Evolutionary conservation across 2,113 vertebrate genomes (phyloP), one percentile per base, ranked within the genome.

Genomic region (Epinephelus lanceolatus): DNA sequence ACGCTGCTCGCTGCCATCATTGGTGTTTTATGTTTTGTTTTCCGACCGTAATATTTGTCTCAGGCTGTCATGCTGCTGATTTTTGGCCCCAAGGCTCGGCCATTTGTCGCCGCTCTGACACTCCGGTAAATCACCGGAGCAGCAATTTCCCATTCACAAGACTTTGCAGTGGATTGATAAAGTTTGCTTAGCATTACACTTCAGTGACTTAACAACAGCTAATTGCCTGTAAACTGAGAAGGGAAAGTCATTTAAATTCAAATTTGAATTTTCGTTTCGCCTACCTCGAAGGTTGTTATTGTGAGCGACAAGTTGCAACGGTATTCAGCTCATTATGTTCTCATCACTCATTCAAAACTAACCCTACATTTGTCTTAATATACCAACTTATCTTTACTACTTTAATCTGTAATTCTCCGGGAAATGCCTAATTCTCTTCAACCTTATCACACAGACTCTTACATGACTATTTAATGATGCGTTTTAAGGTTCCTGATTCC

Each of bases 1-100:
- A 63, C 15, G n/a, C 45, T n/a, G 14, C 76, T 84, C 88, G 59
- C 71, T 67, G 69, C 53, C 85, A 52, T 81, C 52, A 18, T n/a
- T 51, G 21, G 71, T 57, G 25, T 83, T 78, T 78, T 11, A 69
- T 60, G 25, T 0, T 82, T 89, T 78, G 49, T 67, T 80, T 74
- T 14, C 51, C 62, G 2, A 8, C 30, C 33, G 47, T 71, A 71
- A 57, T 80, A 83, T 89, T 80, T 74, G 80, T 90, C 85, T 82
- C 49, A 59, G 18, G 25, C 21, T 80, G 86, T 84, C 86, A 87
- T 3, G 40, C 56, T 55, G 66, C 4, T 19, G 17, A 59, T 72
- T 79, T 74, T 74, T 59, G 47, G 65, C 87, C 65, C 75, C 0
- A 11, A 63, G 83, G 87, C 73, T 67, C 7, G 60, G 55, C 60